Evolutionary conservation across 2,797 vertebrate species (phyloP).

Genomic region (Danionella dracula): DNA sequence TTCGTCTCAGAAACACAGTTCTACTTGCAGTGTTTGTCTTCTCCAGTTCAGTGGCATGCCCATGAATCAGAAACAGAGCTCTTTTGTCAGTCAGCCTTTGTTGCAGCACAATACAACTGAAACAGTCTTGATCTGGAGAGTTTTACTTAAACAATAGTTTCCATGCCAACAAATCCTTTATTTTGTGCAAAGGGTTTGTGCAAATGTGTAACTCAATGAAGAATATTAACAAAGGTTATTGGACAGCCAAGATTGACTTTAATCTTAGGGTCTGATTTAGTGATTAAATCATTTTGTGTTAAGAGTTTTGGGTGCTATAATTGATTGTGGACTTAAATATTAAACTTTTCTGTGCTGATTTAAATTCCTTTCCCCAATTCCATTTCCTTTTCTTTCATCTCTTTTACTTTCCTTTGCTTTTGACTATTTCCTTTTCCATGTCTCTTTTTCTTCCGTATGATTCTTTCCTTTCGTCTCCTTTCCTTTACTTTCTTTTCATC

Average conservation of each 20-base stretch:
- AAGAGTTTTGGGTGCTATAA: background rate
- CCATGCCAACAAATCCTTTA: background rate
- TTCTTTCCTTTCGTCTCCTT: no score
- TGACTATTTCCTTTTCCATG: no score
- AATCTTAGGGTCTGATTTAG: background rate
- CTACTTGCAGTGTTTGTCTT: background rate
- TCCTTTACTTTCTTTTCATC: no score
- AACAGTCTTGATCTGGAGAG: background rate
- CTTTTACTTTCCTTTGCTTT: no score
- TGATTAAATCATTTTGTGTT: background rate
- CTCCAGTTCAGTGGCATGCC: background rate
- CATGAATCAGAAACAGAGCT: background rate
- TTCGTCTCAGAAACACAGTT: background rate
- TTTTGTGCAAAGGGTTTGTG: background rate
- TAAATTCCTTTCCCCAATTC: no score
- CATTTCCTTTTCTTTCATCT: no score
- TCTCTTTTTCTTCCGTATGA: no score
- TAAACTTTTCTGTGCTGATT: no score
- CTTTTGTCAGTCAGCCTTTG: background rate
- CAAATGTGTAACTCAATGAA: background rate
- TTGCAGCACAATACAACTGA: background rate
- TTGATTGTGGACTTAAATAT: background rate
- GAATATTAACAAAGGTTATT: constrained; percentile 1
- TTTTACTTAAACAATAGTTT: background rate
- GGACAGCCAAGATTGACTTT: background rate